phyloP scores from a whole-genome alignment of 2,113 vertebrate genomes.

The Diadophis punctatus region DNA sequence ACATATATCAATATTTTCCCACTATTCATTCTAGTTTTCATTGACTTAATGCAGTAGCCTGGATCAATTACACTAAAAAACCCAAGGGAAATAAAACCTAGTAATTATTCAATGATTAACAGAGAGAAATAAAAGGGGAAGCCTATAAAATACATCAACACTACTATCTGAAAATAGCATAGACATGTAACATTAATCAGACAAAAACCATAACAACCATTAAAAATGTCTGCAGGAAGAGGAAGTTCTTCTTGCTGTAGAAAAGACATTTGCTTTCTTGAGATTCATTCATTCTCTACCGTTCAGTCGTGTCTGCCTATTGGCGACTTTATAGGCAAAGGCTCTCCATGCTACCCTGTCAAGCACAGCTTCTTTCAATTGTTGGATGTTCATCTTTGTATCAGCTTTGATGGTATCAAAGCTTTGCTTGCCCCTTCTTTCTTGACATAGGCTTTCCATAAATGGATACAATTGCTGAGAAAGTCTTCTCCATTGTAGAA shows the following conservation, averaged over 20 bases:
- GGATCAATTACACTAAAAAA: neutral
- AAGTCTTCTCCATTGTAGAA: neutral
- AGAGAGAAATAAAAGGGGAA: neutral
- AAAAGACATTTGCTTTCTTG: neutral
- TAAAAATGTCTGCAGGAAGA: neutral
- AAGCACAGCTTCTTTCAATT: neutral
- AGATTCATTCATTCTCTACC: neutral
- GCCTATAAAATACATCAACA: neutral
- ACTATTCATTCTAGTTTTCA: neutral
- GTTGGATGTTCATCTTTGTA: neutral
- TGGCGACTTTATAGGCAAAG: neutral
- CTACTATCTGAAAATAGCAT: neutral
- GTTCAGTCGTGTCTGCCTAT: neutral
- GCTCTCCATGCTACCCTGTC: neutral
- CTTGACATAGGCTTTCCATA: neutral
- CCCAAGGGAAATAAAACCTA: neutral
- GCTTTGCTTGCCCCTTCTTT: too few species aligned
- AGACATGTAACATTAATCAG: neutral
- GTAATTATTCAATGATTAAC: neutral
- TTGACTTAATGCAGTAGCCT: neutral
- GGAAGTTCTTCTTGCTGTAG: neutral
- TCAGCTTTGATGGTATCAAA: neutral
- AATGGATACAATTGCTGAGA: neutral
- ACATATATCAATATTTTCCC: neutral
- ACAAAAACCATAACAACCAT: neutral